Percentiles rank a stretch among this genome's conserved stretches.
Conservation (phyloP, 2,888 invertebrate species). For the Plagiodera versicolora region DNA sequence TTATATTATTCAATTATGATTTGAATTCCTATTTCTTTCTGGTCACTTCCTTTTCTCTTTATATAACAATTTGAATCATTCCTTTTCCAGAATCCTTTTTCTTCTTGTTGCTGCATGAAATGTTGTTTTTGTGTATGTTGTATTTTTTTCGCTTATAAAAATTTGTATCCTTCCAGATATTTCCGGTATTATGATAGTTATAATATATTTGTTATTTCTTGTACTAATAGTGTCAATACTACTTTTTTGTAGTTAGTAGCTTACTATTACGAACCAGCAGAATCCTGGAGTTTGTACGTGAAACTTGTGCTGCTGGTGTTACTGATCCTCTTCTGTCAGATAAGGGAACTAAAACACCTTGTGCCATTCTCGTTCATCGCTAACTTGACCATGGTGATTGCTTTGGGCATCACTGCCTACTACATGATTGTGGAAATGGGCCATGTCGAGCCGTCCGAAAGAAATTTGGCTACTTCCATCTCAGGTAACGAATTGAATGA, state of each 20-base stretch:
- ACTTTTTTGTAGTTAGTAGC: conserved; percentile 57
- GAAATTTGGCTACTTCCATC: conserved; percentile 18
- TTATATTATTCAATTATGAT: too few relatives aligned
- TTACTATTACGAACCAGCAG: conserved; percentile 61
- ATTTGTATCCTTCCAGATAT: too few relatives aligned
- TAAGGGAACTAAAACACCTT: conserved; percentile 77
- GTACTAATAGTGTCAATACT: background rate
- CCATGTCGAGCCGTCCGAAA: conserved; percentile 24
- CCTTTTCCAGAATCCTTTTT: too few relatives aligned
- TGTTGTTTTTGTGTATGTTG: too few relatives aligned
- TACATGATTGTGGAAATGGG: conserved; percentile 63
- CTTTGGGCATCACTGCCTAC: conserved; percentile 81
- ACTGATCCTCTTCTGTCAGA: conserved; percentile 70
- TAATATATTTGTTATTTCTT: too few relatives aligned
- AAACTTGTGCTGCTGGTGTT: conserved; percentile 71
- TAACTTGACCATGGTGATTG: conserved; percentile 73
- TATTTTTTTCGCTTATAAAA: too few relatives aligned
- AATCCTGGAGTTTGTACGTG: conserved; percentile 60
- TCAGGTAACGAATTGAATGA: conserved; percentile 17
- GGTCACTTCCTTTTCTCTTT: too few relatives aligned
- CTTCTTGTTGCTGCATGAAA: too few relatives aligned
- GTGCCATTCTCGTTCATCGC: conserved; percentile 90
- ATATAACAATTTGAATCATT: too few relatives aligned
- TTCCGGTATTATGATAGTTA: too few relatives aligned
- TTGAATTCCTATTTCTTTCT: too few relatives aligned